Conservation (phyloP, 2,888 invertebrate genomes). For the Apodemia duryi region DNA sequence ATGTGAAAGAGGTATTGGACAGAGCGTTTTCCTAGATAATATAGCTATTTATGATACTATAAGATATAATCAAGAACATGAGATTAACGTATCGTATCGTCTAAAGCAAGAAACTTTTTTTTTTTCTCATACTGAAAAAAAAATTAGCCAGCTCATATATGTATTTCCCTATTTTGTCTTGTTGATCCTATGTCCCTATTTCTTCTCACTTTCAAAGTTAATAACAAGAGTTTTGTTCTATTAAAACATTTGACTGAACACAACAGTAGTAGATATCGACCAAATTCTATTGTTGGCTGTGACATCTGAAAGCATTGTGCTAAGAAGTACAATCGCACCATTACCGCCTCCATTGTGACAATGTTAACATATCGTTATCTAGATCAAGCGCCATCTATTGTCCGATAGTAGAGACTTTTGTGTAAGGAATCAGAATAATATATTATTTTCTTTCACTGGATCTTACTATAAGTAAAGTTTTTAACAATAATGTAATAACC, state of each 20-base stretch:
- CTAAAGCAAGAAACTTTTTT: too few relatives aligned
- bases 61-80: too few relatives aligned
- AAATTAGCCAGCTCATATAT: neutral
- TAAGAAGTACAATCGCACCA: constrained; percentile 71
- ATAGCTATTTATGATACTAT: too few relatives aligned
- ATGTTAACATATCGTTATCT: constrained; percentile 78
- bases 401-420: constrained; percentile 60
- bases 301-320: constrained; percentile 76
- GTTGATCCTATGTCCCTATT: neutral
- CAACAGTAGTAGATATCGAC: constrained; percentile 65
- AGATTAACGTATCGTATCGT: too few relatives aligned
- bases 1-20: too few relatives aligned
- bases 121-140: neutral
- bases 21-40: too few relatives aligned
- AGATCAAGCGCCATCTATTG: constrained; percentile 78
- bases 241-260: constrained; percentile 57
- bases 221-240: constrained; percentile 52
- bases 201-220: neutral
- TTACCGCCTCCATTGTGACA: constrained; percentile 75
- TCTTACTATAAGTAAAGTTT: neutral
- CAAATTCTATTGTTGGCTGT: constrained; percentile 67
- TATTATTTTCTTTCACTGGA: constrained; percentile 19
- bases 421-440: constrained; percentile 42
- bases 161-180: neutral
- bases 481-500: neutral